Evolutionary conservation across 2,113 vertebrate genomes (phyloP), one percentile per base, ranked within the genome.

Genomic region (Forbesichthys papilliferus): DNA sequence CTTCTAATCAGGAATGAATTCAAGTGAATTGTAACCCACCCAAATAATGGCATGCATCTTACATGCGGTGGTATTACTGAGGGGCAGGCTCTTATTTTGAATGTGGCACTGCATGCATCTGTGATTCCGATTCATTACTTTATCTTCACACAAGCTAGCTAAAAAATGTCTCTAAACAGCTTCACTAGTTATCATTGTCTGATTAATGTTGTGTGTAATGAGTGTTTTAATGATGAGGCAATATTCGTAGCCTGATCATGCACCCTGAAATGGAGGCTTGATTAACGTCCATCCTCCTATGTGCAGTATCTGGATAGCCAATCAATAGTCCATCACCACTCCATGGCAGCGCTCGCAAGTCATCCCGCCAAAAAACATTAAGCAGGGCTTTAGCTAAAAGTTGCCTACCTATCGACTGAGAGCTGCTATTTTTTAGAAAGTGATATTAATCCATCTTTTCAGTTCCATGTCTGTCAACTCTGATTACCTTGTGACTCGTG

Each of bases 121-220:
- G 42, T 16, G 71, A 76, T 69, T 69, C 36, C 14, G 69, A 76
- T 69, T 69, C 36, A 20, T 10, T 42, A 62, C 14, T 79, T 53
- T 16, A 65, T 69, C 42, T 73, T 48, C 74, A 56, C 65, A 27
- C 54, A 36, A 69, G 68, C 33, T 0, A 46, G 68, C 59, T 65
- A 68, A 48, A 73, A 73, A 81, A 62, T 87, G 81, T 83, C 68
- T 65, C 61, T 68, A 61, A 79, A 78, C 68, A 71, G 71, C 68
- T 57, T 74, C 14, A 58, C 61, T 69, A 75, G 59, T 81, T 85
- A 64, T 69, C 33, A 65, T 68, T 55, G 67, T 74, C 86, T 84
- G 83, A 84, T 83, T 87, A 85, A 88, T 81, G 78, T 69, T 77
- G 75, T 83, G 70, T 88, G 78, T 88, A 87, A 88, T 81, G 81